Evolutionary conservation across 2,113 vertebrate species (phyloP), one percentile per base, ranked within the genome.

Genomic region (Nycticorax nycticorax): DNA sequence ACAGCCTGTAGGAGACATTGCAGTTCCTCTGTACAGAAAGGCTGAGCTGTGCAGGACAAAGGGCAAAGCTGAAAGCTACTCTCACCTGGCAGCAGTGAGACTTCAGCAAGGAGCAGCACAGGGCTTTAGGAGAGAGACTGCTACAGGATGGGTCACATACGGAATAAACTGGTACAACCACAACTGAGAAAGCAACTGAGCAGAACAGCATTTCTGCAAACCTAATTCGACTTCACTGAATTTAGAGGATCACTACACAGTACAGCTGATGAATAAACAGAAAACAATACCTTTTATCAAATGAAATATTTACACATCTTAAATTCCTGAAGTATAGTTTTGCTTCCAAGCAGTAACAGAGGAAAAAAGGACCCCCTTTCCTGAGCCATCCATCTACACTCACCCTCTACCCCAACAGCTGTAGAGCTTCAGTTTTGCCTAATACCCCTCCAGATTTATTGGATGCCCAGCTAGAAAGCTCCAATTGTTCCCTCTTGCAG

Each of bases 381-480:
- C 43, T 52, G 20, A 72, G 16, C 10, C 27, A 52, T 47, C 26
- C 41, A 20, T 83, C n/a, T 66, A 37, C 27, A 55, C 73, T 93
- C 30, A 33, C 0, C 1, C 56, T 60, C 73, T 6, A 81, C 20
- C 35, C 33, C 60, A 92, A 79, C 95, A 96, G 93, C 95, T 97
- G 95, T 32, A 72, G 74, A 68, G 21, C 43, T 92, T 96, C 96
- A 92, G 64, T 94, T 91, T 69, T 96, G 84, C 56, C 62, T 91
- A 92, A 89, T 96, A 87, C 91, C 87, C 60, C 74, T 75, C 9
- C 52, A 96, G 76, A 96, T 96, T 94, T 92, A 96, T 87, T 91
- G 56, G 68, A 88, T 93, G 77, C 73, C 94, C 83, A 72, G 69
- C 56, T 67, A 87, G 76, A 96, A 96, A 81, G 73, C 84, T 67